Evolutionary conservation across 2,888 invertebrate species (phyloP), one percentile per base, ranked within the genome.

Genomic region (Acanthosoma haemorrhoidale): DNA sequence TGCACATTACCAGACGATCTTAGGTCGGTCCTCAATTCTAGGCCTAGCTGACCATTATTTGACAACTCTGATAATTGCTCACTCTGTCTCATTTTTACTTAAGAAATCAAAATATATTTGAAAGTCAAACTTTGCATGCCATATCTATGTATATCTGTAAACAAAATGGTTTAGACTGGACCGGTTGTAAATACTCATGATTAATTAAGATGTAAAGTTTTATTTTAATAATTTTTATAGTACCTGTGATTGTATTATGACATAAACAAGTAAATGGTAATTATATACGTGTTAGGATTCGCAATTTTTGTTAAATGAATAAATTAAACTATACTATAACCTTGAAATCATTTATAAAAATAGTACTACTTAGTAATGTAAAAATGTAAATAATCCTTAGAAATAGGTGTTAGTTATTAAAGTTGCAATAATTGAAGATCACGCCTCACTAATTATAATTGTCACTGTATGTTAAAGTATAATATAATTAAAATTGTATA

Each of bases 1-100:
- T 86, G 87, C 78, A 87, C 91, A 70, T 83, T 95, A 77, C 93
- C 94, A 4, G 92, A 92, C 72, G 95, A 95, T 82, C 84, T 95
- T 80, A 90, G 90, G 82, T 86, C 87, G 73, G 91, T 94, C 77
- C 81, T 94, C 73, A 78, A 78, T 68, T 75, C 76, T 66, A 76
- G 68, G 32, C 69, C 70, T 32, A 73, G 73, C 72, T 73, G 73
- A 73, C 73, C 73, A 34, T 63, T 60, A 63, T 57, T 51, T 57
- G 67, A 68, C 32, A 43, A 13, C 59, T 38, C 68, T 68, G 68
- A 68, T 38, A 58, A 34, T 68, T 60, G 60, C 68, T 68, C 60
- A 68, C 60, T 68, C 4, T 59, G 58, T 68, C 39, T 69, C 38
- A 69, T 69, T 69, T 69, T 69, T 61, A 61, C 69, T 3, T 60